phyloP scores from a whole-genome alignment of 2,888 invertebrate genomes.

The Tenthredo livida region DNA sequence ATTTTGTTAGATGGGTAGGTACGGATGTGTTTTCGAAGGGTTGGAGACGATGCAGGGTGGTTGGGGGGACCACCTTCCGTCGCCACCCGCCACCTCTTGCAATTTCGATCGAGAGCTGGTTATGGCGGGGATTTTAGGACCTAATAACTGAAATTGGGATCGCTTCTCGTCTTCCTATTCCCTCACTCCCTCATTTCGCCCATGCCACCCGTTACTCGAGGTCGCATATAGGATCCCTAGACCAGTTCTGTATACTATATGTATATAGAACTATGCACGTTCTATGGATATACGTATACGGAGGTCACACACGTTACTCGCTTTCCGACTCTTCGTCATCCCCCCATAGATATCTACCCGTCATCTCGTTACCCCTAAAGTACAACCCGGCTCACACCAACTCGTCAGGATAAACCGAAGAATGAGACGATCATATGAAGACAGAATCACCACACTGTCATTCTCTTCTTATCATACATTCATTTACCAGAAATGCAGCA shows the following conservation, averaged over 20 bases:
- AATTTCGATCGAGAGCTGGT: conserved; percentile 63
- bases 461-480: background rate
- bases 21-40: conserved; percentile 32
- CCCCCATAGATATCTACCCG: background rate
- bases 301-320: background rate
- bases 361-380: conserved; percentile 15
- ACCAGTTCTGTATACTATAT: conserved; percentile 12
- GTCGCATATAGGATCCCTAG: conserved; percentile 20
- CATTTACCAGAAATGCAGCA: background rate
- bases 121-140: conserved; percentile 66
- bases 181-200: conserved; percentile 18
- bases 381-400: conserved; percentile 24
- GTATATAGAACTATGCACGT: conserved; percentile 10
- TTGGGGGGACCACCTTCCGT: background rate
- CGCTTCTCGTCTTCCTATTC: conserved; percentile 54
- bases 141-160: conserved; percentile 68
- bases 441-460: background rate
- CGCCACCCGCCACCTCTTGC: conserved; percentile 2
- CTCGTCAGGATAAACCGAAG: conserved; percentile 18
- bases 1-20: conserved; percentile 22
- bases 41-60: background rate
- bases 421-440: conserved; percentile 9
- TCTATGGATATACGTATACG: conserved; percentile 2
- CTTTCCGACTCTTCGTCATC: background rate
- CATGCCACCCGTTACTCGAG: background rate